These are phyloP conservation scores for Pemphigus obesinymphae DNA, from an alignment of 1,140 invertebrate species.

Conservation along the genomic window DNA sequence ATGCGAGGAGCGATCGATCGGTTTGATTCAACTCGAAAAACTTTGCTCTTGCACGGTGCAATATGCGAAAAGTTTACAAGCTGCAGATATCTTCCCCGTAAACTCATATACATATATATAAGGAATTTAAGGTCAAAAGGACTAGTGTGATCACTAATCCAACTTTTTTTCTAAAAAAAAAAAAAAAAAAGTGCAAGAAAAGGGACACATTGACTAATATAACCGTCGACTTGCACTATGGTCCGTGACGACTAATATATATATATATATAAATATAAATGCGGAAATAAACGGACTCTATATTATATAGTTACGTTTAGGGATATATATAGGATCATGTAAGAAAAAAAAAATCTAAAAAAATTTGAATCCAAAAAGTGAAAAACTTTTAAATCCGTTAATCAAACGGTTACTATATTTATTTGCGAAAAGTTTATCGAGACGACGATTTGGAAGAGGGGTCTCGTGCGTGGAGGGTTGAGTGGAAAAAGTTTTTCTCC, in stretches of 20 bases:
- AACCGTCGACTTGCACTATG: neutral
- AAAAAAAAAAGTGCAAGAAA: neutral
- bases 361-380: constrained; percentile 13
- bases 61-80: neutral
- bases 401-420: constrained; percentile 18
- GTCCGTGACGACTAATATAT: neutral
- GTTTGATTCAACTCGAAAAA: neutral
- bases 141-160: neutral
- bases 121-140: neutral
- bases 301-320: neutral
- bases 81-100: neutral
- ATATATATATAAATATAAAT: too few relatives aligned
- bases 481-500: neutral
- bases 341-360: too few relatives aligned
- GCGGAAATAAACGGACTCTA: neutral
- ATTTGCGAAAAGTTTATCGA: constrained; percentile 1
- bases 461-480: neutral
- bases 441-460: too few relatives aligned
- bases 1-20: neutral
- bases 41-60: neutral
- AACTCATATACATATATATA: neutral
- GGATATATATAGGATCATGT: neutral
- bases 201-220: neutral
- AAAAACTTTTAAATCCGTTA: constrained; percentile 28
- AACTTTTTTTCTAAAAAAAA: too few relatives aligned